Evolutionary conservation across 2,888 invertebrate genomes (phyloP).

Genomic region (Polyommatus iphigenia): DNA sequence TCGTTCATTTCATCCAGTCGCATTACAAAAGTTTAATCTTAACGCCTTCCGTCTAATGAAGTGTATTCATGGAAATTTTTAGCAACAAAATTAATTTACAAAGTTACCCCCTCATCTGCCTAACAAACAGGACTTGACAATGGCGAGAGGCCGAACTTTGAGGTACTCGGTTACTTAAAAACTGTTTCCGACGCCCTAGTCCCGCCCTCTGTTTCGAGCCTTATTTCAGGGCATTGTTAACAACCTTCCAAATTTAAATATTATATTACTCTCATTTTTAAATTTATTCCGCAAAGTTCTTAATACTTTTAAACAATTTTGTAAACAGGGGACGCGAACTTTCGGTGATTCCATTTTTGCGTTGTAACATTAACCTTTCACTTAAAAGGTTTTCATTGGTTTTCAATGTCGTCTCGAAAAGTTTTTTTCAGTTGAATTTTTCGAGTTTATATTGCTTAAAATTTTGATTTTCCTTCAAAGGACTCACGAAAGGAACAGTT

Average conservation of each 20-base stretch:
- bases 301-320: conserved; percentile 6
- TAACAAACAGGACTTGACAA: conserved; percentile 40
- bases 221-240: conserved; percentile 9
- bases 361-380: neutral
- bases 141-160: conserved; percentile 31
- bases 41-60: conserved; percentile 28
- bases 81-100: conserved; percentile 42
- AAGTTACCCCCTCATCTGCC: conserved; percentile 37
- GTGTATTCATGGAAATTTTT: conserved; percentile 36
- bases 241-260: neutral
- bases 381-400: neutral
- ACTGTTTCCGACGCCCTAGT: neutral
- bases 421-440: neutral
- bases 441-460: neutral
- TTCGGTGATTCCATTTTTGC: neutral
- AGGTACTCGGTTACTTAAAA: conserved; percentile 27
- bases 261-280: neutral
- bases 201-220: neutral
- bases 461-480: neutral
- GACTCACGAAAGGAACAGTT: neutral
- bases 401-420: neutral
- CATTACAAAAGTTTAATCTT: conserved; percentile 25
- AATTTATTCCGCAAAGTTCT: conserved; percentile 1
- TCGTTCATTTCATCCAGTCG: conserved; percentile 5
- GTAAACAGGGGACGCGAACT: neutral